Base-by-base conservation (phyloP, 2,113 vertebrate species). In the Setophaga kirtlandii region DNA sequence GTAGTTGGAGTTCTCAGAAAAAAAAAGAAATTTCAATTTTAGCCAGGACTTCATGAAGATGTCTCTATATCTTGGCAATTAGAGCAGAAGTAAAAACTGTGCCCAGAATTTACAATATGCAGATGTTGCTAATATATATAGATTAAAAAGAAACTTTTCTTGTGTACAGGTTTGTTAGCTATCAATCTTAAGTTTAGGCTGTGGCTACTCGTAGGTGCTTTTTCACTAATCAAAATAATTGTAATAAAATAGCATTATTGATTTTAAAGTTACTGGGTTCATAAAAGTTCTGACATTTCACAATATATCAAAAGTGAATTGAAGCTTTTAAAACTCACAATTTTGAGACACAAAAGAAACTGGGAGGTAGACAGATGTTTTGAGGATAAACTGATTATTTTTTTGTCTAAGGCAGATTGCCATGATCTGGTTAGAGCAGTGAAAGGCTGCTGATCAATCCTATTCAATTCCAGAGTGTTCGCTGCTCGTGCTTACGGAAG, bases 401-500 rank as follows among this genome's bases (percentile, higher is more conserved):
- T 76, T 68, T 69, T 67, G 76, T 86, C 93, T 93, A 91, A 96
- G 95, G 95, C 94, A 42, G 93, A 22, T 50, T 86, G 95, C 96
- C 93, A 62, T 64, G 35, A 6, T 62, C 11, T 69, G 58, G 91
- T 94, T 59, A 33, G 89, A 91, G 94, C 93, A 88, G 89, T 79
- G 44, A 11, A 89, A 93, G 50, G 87, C 89, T 93, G 71, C 84
- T 91, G 58, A 93, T 87, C 42, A n/a, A 88, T 62, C 49, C 56
- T 42, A 28, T 28, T 95, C 67, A 47, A 86, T 94, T 94, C 93
- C 93, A 96, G 93, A 96, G 87, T 15, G 75, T 83, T 95, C 10
- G 52, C 90, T 90, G 90, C 93, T 96, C 96, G 5, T 87, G 87
- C 74, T 94, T 93, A 97, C 91, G 98, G 98, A 98, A 98, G 98